Evolutionary conservation across 2,113 vertebrate genomes (phyloP), one percentile per base, ranked within the genome.

Genomic region (Xyrauchen texanus): DNA sequence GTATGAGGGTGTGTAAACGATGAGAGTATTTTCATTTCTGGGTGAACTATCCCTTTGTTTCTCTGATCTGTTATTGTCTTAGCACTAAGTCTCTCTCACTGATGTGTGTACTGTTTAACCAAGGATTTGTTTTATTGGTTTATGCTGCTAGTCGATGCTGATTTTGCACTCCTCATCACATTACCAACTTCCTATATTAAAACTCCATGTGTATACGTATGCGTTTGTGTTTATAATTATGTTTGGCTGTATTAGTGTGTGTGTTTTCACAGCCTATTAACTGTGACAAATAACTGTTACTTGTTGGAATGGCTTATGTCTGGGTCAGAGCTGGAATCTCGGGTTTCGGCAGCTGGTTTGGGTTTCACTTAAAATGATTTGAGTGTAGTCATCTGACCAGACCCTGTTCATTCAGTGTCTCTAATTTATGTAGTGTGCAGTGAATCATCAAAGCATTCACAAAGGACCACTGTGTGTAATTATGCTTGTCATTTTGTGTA

Each of bases 251-350:
- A 52, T 46, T 60, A 52, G 52, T 66, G 55, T 34, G 21, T 34
- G 21, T 84, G 81, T 84, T 81, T 78, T 76, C 81, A 81, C 79
- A 15, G 69, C 73, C 70, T 81, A 16, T 76, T 76, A 76, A 76
- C 60, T 76, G 62, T 76, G 49, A 76, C 62, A 76, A 65, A 76
- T 52, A 76, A 76, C 73, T 65, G 74, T 79, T 81, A 78, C 73
- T 84, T 81, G 83, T 81, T 77, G 83, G 83, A 78, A 78, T 42
- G 68, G 79, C 60, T 81, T 66, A 81, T 81, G 83, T 77, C 65
- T 81, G 77, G 83, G 79, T 84, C 70, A 79, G 66, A 81, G 76
- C 51, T 68, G 64, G 62, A 49, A 42, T 62, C 70, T 76, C 62
- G 6, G 46, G 62, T 55, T 76, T 65, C 73, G 53, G 62, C 21